These are phyloP conservation scores for Archips crataeganus DNA, from an alignment of 2,888 invertebrate genomes.

Conservation along the genomic window DNA sequence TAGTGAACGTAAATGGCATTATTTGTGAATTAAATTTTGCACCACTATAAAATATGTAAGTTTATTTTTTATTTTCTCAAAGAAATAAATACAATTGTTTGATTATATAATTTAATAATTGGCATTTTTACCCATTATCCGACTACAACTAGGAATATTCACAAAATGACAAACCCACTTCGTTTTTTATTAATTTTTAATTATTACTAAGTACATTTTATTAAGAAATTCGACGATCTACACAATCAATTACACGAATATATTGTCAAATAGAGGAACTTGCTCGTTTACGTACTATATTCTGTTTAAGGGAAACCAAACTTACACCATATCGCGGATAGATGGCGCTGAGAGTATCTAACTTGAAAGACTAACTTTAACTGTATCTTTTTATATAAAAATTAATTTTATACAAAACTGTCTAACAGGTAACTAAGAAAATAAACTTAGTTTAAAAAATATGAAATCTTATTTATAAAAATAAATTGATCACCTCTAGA, in stretches of 20 bases:
- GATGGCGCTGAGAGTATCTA: not conserved
- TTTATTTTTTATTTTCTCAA: not conserved
- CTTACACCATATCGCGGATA: not conserved
- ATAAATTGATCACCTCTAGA: too few relatives aligned
- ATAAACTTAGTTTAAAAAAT: too few relatives aligned
- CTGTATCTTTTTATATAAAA: not conserved
- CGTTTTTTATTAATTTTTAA: conserved; percentile 13
- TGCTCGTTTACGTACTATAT: conserved; percentile 49
- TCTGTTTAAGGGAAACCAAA: not conserved
- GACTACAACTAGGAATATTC: conserved; percentile 9
- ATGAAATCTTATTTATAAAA: too few relatives aligned
- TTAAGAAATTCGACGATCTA: conserved; percentile 36
- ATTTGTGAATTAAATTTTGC: not conserved
- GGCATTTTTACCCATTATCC: not conserved
- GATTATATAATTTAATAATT: not conserved
- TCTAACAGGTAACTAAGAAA: too few relatives aligned
- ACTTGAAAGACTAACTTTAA: not conserved
- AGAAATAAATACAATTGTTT: not conserved
- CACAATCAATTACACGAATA: conserved; percentile 51
- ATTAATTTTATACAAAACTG: too few relatives aligned
- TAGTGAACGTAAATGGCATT: not conserved
- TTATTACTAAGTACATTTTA: conserved; percentile 37
- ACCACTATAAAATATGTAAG: not conserved
- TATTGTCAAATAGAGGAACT: conserved; percentile 82
- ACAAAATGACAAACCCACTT: conserved; percentile 16